phyloP scores from a whole-genome alignment of 1,140 invertebrate species.

The Ectropis grisescens region DNA sequence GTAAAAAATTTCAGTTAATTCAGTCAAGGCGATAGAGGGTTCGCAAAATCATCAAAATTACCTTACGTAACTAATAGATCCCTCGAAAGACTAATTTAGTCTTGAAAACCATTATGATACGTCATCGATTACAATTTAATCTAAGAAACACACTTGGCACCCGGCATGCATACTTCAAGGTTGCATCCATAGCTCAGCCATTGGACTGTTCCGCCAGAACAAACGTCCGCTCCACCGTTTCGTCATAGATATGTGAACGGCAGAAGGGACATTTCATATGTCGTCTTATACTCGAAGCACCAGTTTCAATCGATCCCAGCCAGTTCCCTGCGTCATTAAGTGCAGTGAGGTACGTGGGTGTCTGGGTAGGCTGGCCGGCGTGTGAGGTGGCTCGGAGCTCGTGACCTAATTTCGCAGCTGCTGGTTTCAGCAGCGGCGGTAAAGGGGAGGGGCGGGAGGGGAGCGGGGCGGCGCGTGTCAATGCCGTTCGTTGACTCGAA shows the following conservation, averaged over 20 bases:
- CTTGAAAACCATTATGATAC: too few species aligned
- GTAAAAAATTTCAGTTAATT: too few species aligned
- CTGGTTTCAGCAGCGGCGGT: constrained; percentile 58
- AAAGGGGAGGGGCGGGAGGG: constrained; percentile 17
- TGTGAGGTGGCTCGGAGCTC: constrained; percentile 53
- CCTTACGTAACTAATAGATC: too few species aligned
- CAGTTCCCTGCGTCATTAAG: constrained; percentile 11
- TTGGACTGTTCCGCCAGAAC: constrained; percentile 10
- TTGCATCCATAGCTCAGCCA: too few species aligned
- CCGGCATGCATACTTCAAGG: too few species aligned
- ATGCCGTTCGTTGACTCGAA: constrained; percentile 66
- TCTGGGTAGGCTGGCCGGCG: constrained; percentile 34
- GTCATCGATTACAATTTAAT: too few species aligned
- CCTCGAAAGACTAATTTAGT: too few species aligned
- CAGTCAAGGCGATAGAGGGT: too few species aligned
- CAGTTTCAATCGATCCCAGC: constrained; percentile 22
- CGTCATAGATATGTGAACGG: constrained; percentile 27
- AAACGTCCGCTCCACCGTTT: constrained; percentile 26
- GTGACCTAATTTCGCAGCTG: constrained; percentile 67
- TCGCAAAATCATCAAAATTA: too few species aligned
- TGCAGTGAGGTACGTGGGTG: constrained; percentile 8
- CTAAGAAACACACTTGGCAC: too few species aligned
- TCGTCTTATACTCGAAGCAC: constrained; percentile 30
- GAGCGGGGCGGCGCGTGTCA: constrained; percentile 42
- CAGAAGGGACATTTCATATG: constrained; percentile 42